These are phyloP conservation scores for Pediacus dermestoides DNA, from an alignment of 2,888 invertebrate genomes.

Conservation along the genomic window DNA sequence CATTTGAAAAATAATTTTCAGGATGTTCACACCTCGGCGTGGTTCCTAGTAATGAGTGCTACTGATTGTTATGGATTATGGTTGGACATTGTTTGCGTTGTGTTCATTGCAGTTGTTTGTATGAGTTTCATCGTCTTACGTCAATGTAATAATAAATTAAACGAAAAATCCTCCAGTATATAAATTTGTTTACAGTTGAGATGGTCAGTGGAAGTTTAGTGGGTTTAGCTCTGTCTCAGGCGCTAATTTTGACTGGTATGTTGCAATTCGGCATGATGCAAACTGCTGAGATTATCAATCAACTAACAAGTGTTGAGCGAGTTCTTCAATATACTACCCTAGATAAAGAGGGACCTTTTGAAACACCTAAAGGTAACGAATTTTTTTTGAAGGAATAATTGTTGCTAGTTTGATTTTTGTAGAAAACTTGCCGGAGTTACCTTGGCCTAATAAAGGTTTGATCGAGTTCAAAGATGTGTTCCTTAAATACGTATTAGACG, in stretches of 20 bases:
- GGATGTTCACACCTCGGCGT: constrained; percentile 60
- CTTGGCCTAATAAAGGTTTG: constrained; percentile 62
- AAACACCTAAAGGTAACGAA: constrained; percentile 50
- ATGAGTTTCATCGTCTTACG: constrained; percentile 54
- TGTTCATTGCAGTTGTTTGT: constrained; percentile 58
- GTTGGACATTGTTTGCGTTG: constrained; percentile 60
- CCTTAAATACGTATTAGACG: constrained; percentile 60
- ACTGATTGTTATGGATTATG: constrained; percentile 63
- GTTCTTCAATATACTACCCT: constrained; percentile 74
- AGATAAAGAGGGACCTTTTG: constrained; percentile 64
- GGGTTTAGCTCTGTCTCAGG: constrained; percentile 39
- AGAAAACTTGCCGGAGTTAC: constrained; percentile 53
- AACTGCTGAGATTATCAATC: constrained; percentile 70
- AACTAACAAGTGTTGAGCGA: constrained; percentile 78
- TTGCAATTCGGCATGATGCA: constrained; percentile 78
- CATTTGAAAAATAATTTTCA: no score
- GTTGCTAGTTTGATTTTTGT: no score
- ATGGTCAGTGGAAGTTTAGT: constrained; percentile 25
- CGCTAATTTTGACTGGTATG: constrained; percentile 73
- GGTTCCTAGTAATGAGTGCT: constrained; percentile 60
- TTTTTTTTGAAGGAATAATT: no score
- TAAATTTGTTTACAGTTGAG: constrained; percentile 13
- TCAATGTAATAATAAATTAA: constrained; percentile 28
- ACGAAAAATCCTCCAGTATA: background rate
- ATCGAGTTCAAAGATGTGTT: constrained; percentile 60